These are phyloP conservation scores for Rhinoptilus africanus DNA, from an alignment of 2,113 vertebrate species.

Conservation along the genomic window DNA sequence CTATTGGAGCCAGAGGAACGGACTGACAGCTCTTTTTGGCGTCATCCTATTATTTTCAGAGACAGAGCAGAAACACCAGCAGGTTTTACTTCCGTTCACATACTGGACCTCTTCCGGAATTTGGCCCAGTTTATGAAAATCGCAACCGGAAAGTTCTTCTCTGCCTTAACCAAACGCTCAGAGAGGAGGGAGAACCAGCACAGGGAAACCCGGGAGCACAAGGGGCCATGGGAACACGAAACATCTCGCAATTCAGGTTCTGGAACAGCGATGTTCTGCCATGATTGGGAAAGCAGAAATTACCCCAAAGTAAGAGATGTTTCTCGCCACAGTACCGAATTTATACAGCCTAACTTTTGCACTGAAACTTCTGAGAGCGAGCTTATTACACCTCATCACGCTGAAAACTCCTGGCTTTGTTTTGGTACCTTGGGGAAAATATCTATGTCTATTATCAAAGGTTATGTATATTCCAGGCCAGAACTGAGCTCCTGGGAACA, in stretches of 20 bases:
- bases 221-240: accelerated
- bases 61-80: background rate
- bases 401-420: background rate
- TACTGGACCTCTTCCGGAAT: background rate
- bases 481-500: background rate
- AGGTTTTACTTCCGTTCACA: background rate
- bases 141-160: background rate
- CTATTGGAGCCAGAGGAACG: background rate
- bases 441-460: background rate
- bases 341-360: background rate
- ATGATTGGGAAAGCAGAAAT: background rate
- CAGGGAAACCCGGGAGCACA: background rate
- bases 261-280: accelerated
- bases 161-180: background rate
- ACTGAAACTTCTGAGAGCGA: background rate
- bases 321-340: background rate
- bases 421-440: background rate
- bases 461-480: background rate
- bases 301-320: accelerated
- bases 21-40: background rate
- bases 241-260: background rate
- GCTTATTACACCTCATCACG: background rate
- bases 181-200: background rate
- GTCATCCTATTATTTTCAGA: background rate
- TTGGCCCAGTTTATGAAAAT: background rate